Conservation (phyloP, 2,888 invertebrate genomes). For the Drosophila cognata region DNA sequence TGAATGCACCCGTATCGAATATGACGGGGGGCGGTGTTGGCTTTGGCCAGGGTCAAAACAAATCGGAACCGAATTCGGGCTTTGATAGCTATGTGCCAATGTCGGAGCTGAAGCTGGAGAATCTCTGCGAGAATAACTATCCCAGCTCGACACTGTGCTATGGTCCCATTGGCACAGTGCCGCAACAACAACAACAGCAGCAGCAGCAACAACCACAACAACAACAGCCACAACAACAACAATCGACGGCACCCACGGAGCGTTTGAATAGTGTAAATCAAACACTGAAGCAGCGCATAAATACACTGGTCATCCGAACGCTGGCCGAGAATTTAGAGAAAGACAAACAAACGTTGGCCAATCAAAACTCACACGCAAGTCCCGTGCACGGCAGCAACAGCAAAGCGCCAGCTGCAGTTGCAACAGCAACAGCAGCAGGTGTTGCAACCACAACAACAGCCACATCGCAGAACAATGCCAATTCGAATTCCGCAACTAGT, state of each 20-base stretch:
- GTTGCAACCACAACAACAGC: conserved; percentile 79
- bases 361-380: conserved; percentile 81
- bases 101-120: conserved; percentile 84
- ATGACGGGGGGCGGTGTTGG: conserved; percentile 60
- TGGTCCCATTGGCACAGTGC: conserved; percentile 67
- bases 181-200: conserved; percentile 38
- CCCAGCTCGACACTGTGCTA: conserved; percentile 87
- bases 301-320: conserved; percentile 94
- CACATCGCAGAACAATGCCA: conserved; percentile 70
- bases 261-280: conserved; percentile 87
- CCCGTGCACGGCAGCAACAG: conserved; percentile 75
- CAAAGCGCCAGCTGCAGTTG: conserved; percentile 25
- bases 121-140: conserved; percentile 85
- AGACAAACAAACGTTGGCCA: conserved; percentile 83
- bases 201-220: conserved; percentile 28
- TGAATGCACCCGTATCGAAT: conserved; percentile 84
- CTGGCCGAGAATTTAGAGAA: conserved; percentile 92
- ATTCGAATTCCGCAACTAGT: conserved; percentile 82
- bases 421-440: conserved; percentile 68
- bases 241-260: conserved; percentile 68
- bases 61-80: conserved; percentile 84
- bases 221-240: conserved; percentile 8
- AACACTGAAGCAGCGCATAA: conserved; percentile 94
- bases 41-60: conserved; percentile 67
- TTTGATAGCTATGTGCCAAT: conserved; percentile 84